phyloP scores from a whole-genome alignment of 1,140 invertebrate species.

The Drosophila triauraria region DNA sequence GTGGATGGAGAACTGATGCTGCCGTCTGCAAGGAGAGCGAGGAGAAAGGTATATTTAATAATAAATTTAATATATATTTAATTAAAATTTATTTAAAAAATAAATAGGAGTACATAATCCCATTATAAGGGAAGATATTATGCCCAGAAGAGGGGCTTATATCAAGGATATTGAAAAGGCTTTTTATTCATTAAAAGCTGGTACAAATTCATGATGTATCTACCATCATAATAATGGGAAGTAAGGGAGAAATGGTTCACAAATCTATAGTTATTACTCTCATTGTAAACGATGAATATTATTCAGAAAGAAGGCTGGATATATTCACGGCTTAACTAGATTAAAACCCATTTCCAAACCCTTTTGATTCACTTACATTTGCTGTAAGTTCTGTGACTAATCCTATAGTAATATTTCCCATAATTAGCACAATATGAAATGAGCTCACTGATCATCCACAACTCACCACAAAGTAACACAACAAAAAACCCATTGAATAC shows the following conservation, averaged over 20 bases:
- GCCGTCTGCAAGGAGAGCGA: constrained; percentile 60
- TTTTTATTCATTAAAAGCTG: no score
- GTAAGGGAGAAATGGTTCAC: no score
- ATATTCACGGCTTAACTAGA: background rate
- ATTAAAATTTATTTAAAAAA: background rate
- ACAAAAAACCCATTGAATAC: background rate
- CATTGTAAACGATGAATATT: no score
- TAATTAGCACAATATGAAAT: background rate
- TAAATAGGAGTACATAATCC: background rate
- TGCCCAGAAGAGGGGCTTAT: background rate
- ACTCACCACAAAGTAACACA: background rate
- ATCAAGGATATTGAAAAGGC: background rate
- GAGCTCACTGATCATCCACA: background rate
- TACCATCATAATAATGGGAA: background rate
- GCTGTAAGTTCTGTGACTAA: background rate
- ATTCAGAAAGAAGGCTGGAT: background rate
- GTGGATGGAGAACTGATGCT: constrained; percentile 84
- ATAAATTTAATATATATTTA: background rate
- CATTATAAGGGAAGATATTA: background rate
- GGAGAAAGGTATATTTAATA: background rate
- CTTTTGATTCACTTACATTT: background rate
- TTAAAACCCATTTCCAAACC: background rate
- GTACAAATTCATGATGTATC: background rate
- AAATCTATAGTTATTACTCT: background rate
- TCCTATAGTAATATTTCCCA: no score